Percentiles rank a stretch among this genome's conserved stretches.
These are phyloP conservation scores for Diachasma alloeum DNA, from an alignment of 1,140 invertebrate species.

Conservation along the genomic window DNA sequence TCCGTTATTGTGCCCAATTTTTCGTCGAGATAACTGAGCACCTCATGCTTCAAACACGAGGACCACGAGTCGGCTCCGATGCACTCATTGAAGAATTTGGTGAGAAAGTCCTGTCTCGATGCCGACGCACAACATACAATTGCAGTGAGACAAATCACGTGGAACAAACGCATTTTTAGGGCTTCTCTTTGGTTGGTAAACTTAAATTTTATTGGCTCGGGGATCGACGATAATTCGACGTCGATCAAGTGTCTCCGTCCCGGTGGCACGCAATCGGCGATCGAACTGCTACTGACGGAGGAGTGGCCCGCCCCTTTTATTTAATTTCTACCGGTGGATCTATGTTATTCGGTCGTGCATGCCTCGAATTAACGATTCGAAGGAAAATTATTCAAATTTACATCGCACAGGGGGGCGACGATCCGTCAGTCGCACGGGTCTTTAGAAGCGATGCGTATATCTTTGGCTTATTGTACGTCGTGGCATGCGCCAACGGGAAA, in stretches of 20 bases:
- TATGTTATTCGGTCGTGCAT: conserved; percentile 67
- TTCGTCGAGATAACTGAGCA: conserved; percentile 76
- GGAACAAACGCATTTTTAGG: conserved; percentile 45
- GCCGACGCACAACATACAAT: conserved; percentile 42
- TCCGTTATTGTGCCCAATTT: conserved; percentile 72
- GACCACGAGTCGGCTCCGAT: conserved; percentile 71
- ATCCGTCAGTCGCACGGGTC: conserved; percentile 34
- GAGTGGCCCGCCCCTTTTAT: conserved; percentile 65
- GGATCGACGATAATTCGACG: conserved; percentile 35
- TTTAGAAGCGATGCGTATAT: neutral
- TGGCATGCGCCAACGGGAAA: conserved; percentile 20
- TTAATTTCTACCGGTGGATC: conserved; percentile 62
- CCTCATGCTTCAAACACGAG: conserved; percentile 76
- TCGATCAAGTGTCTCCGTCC: conserved; percentile 30
- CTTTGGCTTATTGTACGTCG: neutral
- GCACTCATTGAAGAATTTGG: conserved; percentile 76
- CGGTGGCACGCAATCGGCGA: conserved; percentile 56
- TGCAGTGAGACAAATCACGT: conserved; percentile 43
- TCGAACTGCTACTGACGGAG: conserved; percentile 65
- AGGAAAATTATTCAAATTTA: conserved; percentile 66
- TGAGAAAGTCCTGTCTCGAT: conserved; percentile 73
- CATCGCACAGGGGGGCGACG: conserved; percentile 44
- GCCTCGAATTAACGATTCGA: conserved; percentile 57
- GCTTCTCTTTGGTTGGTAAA: neutral
- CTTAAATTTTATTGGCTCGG: neutral